phyloP scores from a whole-genome alignment of 2,797 vertebrate genomes.

The Malacoctenus gilli region DNA sequence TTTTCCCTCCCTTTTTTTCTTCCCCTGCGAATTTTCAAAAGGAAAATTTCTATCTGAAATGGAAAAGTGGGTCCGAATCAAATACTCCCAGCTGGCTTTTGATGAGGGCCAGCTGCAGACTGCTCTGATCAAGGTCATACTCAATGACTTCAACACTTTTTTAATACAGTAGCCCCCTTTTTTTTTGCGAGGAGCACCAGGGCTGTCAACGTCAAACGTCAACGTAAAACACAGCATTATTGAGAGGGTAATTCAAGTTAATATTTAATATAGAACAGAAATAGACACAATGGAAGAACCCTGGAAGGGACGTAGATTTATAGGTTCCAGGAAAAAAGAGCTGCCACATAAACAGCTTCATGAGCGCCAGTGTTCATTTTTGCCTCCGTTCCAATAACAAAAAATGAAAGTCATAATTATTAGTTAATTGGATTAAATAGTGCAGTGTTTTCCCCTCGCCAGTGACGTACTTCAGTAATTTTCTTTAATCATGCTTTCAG shows the following conservation, averaged over 20 bases:
- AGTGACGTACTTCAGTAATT: constrained; percentile 55
- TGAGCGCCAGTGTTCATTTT: constrained; percentile 39
- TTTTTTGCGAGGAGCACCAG: constrained; percentile 54
- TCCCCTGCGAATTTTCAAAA: constrained; percentile 75
- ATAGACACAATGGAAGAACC: constrained; percentile 52
- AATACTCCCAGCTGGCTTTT: constrained; percentile 77
- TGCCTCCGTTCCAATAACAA: constrained; percentile 44
- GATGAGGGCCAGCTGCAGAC: constrained; percentile 79
- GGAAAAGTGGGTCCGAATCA: constrained; percentile 76
- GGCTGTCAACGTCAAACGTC: constrained; percentile 31
- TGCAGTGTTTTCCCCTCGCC: constrained; percentile 59
- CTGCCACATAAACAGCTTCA: constrained; percentile 55
- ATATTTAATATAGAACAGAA: constrained; percentile 72
- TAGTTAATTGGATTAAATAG: constrained; percentile 73
- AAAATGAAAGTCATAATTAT: constrained; percentile 68
- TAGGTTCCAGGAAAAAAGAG: constrained; percentile 70
- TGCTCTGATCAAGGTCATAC: constrained; percentile 71
- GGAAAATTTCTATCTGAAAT: constrained; percentile 77
- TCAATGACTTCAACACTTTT: constrained; percentile 74
- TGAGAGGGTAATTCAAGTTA: constrained; percentile 68
- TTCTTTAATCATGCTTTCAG: constrained; percentile 63
- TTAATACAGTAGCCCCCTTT: constrained; percentile 79
- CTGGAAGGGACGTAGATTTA: constrained; percentile 53
- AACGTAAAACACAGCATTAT: constrained; percentile 60
- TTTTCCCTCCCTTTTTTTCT: constrained; percentile 68